Base-by-base conservation (phyloP, 2,888 invertebrate genomes). In the Agrochola circellaris region DNA sequence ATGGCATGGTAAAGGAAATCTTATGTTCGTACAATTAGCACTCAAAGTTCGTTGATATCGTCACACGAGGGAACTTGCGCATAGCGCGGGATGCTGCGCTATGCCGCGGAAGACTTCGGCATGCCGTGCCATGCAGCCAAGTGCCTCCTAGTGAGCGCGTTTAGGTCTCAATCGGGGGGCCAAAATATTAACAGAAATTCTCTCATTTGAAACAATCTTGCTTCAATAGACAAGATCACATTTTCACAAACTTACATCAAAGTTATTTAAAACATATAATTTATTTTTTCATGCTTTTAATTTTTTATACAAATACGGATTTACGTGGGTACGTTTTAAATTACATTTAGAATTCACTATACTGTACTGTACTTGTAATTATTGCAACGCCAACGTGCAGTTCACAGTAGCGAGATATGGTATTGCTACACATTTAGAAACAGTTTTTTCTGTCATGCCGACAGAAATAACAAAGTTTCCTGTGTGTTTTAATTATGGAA, bases 291-390 rank as follows among this genome's bases (percentile, higher is more conserved):
- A 15, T 82, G 0, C 17, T 23, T 69, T 48, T 34, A 1, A 8
- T 76, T 58, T 23, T 75, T 51, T 76, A 48, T 64, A 56, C 7
- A 56, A 64, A 62, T 81, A 62, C 23, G 23, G 20, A 51, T 45
- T 34, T 81, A 15, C 45, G 13, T 38, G 15, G 23, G 23, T 45
- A 34, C 1, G 9, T 45, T 61, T 45, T 23, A 81, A 13, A 45
- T n/a, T 34, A 54, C n/a, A 62, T 38, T 61, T 42, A 74, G 3
- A 56, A 51, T 56, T 75, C 1, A 20, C 17, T 8, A 34, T 56
- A 65, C 23, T 56, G 17, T 34, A 11, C 34, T 45, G 45, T 56
- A 65, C 54, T 56, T 48, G 26, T 58, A 26, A n/a, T 13, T 74
- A 62, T 48, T 48, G 48, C 38, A 48, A 11, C 42, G 7, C 7